phyloP scores from a whole-genome alignment of 2,888 invertebrate species.

The Coelopa pilipes region DNA sequence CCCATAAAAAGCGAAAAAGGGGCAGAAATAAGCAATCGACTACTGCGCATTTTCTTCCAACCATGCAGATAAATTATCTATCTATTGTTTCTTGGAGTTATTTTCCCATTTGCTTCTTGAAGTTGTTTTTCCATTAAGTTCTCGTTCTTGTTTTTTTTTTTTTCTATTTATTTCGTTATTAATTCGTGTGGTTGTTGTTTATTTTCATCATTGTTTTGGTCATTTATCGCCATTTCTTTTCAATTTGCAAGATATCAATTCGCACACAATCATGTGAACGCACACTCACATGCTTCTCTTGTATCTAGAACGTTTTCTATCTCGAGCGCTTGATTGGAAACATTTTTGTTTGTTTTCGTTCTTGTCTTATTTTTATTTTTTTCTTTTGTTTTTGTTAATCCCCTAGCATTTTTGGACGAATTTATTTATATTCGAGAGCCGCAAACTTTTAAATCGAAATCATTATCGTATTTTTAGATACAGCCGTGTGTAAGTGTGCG shows the following conservation, averaged over 20 bases:
- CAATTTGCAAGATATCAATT: constrained; percentile 6
- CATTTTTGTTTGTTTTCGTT: background rate
- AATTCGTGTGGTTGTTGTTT: background rate
- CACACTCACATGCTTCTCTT: background rate
- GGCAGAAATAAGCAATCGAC: no score
- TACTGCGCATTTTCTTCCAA: no score
- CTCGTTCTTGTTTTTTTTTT: background rate
- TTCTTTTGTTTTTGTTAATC: background rate
- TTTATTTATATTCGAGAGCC: background rate
- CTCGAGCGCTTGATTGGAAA: background rate
- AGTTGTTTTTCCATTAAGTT: background rate
- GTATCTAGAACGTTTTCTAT: background rate
- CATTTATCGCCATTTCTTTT: background rate
- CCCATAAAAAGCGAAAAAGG: no score
- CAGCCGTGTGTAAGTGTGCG: no score
- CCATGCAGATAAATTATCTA: no score
- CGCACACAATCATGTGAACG: background rate
- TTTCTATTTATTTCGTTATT: background rate
- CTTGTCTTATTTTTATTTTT: background rate
- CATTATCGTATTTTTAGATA: no score
- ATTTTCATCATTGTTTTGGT: background rate
- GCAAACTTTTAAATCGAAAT: background rate
- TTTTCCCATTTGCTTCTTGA: no score
- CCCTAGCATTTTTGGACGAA: background rate
- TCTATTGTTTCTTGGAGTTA: no score